Base-by-base conservation (phyloP, 2,797 vertebrate species). In the Tragopan temminckii region DNA sequence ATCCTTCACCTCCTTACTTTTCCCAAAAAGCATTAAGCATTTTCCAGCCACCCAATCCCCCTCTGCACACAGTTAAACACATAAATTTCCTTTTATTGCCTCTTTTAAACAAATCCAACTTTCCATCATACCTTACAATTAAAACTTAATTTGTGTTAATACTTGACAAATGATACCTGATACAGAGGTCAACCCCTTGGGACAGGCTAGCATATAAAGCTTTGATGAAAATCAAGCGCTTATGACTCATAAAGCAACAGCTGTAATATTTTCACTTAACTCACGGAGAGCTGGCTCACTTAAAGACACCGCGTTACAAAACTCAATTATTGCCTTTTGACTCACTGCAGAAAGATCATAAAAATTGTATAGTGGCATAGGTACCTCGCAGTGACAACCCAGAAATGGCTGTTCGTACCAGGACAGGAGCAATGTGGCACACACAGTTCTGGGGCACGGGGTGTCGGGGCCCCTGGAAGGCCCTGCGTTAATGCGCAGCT, bases 81-180 rank as follows among this genome's bases (percentile, higher is more conserved):
- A 95, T 93, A 91, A 95, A 96, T 95, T 96, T 90, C 71, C 61
- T 96, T 97, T 97, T 94, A 96, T 94, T 96, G 36, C 71, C 80
- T 58, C 96, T 89, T 97, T 96, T 93, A 96, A 96, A 91, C 85
- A 86, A 93, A 90, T 88, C 85, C 94, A 96, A 92, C 89, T 93
- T 96, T 94, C 89, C 59, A 83, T 94, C 93, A 90, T 52, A 88
- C 57, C 79, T 68, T 46, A 95, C 89, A 94, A 90, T 95, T 96
- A 95, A 97, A 97, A 95, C 48, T 91, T 93, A 91, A 75, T 95
- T 93, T 87, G 70, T 79, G 80, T 96, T 96, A 96, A 95, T 85
- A 58, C 76, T 76, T 92, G 91, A 95, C 92, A 90, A 94, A 96
- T 81, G 80, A 77, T 85, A 72, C 42, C 71, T 62, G 91, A 92